phyloP scores from a whole-genome alignment of 2,113 vertebrate genomes.

The Setophaga coronata region DNA sequence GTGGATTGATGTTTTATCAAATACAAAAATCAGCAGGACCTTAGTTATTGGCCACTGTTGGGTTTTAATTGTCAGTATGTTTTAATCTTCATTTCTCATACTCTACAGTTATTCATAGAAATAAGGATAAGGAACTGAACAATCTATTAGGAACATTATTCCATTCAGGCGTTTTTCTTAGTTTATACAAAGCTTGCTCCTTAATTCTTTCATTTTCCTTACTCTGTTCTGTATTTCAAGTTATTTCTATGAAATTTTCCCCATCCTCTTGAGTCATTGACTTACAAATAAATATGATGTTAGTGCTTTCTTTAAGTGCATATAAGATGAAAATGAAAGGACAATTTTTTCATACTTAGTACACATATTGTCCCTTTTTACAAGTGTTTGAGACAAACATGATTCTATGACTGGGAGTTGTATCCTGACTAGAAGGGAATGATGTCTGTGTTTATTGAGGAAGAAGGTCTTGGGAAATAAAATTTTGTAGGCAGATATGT shows the following conservation, averaged over 20 bases:
- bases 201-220: neutral
- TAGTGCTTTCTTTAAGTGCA: neutral
- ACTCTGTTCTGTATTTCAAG: neutral
- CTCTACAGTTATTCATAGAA: neutral
- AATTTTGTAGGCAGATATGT: neutral
- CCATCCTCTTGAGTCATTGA: neutral
- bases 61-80: neutral
- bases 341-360: neutral
- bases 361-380: neutral
- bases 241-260: neutral
- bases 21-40: neutral
- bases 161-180: accelerated
- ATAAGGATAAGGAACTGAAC: neutral
- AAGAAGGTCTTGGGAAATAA: neutral
- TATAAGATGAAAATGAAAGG: neutral
- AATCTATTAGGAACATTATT: neutral
- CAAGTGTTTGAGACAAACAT: neutral
- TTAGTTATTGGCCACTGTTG: neutral
- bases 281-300: neutral
- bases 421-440: neutral
- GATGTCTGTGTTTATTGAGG: neutral
- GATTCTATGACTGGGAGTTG: neutral
- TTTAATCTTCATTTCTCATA: neutral
- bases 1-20: neutral
- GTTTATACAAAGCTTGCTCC: neutral